Conservation (phyloP, 2,113 vertebrate genomes). For the Bostrychus sinensis region DNA sequence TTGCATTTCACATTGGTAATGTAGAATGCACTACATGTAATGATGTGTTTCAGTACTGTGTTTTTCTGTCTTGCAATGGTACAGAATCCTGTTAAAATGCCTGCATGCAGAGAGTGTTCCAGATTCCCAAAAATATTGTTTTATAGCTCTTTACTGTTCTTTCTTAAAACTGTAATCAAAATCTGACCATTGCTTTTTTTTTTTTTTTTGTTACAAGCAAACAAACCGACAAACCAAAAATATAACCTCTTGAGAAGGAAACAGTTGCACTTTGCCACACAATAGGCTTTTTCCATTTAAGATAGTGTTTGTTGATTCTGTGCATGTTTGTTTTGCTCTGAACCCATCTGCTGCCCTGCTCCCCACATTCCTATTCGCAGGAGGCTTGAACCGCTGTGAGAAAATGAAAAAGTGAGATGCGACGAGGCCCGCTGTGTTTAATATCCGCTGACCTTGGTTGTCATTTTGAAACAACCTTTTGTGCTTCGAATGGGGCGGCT, state of each 20-base stretch:
- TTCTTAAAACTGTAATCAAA: too few relatives aligned
- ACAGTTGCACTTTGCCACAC: neutral
- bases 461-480: conserved; percentile 8
- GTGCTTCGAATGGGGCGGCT: neutral
- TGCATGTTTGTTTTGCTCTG: conserved; percentile 32
- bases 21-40: too few relatives aligned
- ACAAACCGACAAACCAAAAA: too few relatives aligned
- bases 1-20: too few relatives aligned
- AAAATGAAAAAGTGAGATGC: conserved; percentile 66
- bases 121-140: too few relatives aligned
- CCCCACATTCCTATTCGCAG: conserved; percentile 49
- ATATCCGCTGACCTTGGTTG: conserved; percentile 33
- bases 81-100: too few relatives aligned
- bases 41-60: too few relatives aligned
- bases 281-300: neutral
- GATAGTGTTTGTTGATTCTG: conserved; percentile 4
- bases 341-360: conserved; percentile 31
- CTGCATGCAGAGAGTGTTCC: too few relatives aligned
- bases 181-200: too few relatives aligned
- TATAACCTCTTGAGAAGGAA: neutral
- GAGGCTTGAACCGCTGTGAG: conserved; percentile 30
- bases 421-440: conserved; percentile 34
- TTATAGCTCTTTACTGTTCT: too few relatives aligned
- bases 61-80: too few relatives aligned
- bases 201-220: too few relatives aligned